A percentile compares a stretch with the other conserved stretches of the same genome.
Evolutionary conservation across 1,140 invertebrate genomes (phyloP).

Genomic region (Diachasma alloeum): DNA sequence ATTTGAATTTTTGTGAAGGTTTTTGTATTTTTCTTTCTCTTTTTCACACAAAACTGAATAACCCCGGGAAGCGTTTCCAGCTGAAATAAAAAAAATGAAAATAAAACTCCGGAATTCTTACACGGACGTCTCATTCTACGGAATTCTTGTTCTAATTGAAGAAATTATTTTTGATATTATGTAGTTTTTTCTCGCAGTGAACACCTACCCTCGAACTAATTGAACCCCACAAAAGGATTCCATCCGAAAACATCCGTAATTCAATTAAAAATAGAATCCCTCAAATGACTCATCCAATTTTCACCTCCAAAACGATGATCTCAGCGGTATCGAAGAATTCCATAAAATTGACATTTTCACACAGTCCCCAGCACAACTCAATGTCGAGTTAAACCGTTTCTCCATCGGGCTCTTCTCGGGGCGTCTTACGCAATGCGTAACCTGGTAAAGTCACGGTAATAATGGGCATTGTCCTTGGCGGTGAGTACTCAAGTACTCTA

Average conservation of each 20-base stretch:
- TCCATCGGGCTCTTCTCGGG: neutral
- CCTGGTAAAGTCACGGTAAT: constrained; percentile 29
- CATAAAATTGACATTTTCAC: neutral
- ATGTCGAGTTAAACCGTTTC: too few species aligned
- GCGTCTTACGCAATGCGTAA: constrained; percentile 14
- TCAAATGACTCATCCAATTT: neutral
- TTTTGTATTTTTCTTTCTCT: too few species aligned
- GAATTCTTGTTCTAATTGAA: too few species aligned
- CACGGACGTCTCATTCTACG: too few species aligned
- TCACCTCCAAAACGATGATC: neutral
- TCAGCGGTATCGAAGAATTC: neutral
- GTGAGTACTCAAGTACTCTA: neutral
- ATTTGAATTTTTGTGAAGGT: too few species aligned
- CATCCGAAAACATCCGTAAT: neutral
- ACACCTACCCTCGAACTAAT: neutral
- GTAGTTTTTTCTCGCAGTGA: too few species aligned
- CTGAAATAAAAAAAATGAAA: too few species aligned
- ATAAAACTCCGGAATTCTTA: too few species aligned
- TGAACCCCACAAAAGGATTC: neutral
- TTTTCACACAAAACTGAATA: too few species aligned
- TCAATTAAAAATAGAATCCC: neutral
- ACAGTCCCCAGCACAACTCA: neutral
- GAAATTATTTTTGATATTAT: too few species aligned
- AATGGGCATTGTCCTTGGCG: constrained; percentile 27
- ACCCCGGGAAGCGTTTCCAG: too few species aligned